These are phyloP conservation scores for Olivierus martensii DNA, from an alignment of 1,140 invertebrate species.

Conservation along the genomic window DNA sequence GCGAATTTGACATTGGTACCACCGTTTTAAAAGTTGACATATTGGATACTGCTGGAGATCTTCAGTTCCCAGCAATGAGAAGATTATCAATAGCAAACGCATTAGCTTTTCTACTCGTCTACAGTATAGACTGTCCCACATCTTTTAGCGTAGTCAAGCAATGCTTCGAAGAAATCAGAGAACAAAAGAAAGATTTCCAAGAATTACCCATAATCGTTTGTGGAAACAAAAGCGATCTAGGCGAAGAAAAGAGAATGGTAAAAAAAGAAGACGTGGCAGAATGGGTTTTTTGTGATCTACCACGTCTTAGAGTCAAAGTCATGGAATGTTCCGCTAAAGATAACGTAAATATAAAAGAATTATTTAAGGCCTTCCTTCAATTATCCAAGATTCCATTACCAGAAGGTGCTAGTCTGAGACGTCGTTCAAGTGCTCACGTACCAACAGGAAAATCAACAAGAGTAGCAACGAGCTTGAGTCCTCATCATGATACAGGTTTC, in stretches of 20 bases:
- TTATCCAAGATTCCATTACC: conserved; percentile 22
- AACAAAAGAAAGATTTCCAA: conserved; percentile 58
- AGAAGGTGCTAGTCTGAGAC: conserved; percentile 41
- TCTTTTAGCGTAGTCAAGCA: conserved; percentile 64
- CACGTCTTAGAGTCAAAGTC: conserved; percentile 31
- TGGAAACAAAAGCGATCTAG: conserved; percentile 67
- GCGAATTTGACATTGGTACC: conserved; percentile 63
- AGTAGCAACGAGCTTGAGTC: conserved; percentile 25
- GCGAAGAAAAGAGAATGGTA: conserved; percentile 39
- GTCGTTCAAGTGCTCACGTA: conserved; percentile 57
- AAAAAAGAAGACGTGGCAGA: conserved; percentile 54
- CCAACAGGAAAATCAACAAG: conserved; percentile 12
- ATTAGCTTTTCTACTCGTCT: conserved; percentile 78
- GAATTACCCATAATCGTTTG: conserved; percentile 74
- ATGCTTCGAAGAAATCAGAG: conserved; percentile 68
- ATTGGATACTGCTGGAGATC: conserved; percentile 70
- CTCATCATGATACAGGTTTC: conserved; percentile 23
- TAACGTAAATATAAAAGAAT: conserved; percentile 55
- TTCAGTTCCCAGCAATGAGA: conserved; percentile 73
- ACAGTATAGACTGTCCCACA: conserved; percentile 51
- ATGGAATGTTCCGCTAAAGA: conserved; percentile 70
- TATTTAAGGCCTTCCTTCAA: conserved; percentile 32
- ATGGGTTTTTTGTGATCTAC: conserved; percentile 60
- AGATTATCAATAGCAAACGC: conserved; percentile 74
- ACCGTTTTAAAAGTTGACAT: conserved; percentile 54